Percentiles rank a stretch among this genome's conserved stretches.
Evolutionary conservation across 2,113 vertebrate species (phyloP).

Genomic region (Ptilorrhoa leucosticta): DNA sequence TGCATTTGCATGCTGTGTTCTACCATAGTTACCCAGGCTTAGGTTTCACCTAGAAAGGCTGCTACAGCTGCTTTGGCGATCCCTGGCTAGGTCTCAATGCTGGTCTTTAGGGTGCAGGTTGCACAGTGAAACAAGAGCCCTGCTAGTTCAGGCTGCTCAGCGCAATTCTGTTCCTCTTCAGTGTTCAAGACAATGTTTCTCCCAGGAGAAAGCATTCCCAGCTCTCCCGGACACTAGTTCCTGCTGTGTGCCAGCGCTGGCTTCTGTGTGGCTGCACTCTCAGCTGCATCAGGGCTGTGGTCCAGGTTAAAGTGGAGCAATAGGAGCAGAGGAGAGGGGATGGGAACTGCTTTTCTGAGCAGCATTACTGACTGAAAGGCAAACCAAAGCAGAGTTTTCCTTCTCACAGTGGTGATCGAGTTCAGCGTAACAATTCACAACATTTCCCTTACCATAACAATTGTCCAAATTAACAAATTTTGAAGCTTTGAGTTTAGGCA

Average conservation of each 20-base stretch:
- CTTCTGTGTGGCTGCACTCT: not conserved
- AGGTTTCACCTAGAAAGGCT: not conserved
- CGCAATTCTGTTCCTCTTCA: not conserved
- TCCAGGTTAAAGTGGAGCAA: not conserved
- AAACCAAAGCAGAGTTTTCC: not conserved
- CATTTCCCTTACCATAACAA: not conserved
- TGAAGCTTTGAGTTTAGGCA: not conserved
- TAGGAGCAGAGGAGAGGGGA: not conserved
- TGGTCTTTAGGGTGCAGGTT: not conserved
- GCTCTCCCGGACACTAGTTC: not conserved
- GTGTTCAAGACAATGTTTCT: not conserved
- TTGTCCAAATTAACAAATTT: not conserved
- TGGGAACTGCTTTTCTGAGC: not conserved
- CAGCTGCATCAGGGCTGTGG: not conserved
- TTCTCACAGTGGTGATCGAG: not conserved
- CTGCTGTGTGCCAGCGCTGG: not conserved
- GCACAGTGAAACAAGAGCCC: not conserved
- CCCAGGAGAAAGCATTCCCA: not conserved
- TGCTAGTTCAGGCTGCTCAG: not conserved
- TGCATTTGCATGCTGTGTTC: not conserved
- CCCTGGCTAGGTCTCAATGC: not conserved
- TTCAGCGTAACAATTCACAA: not conserved
- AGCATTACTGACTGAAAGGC: not conserved
- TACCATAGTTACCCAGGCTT: not conserved
- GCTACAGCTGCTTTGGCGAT: not conserved